Percentiles rank a stretch among this genome's conserved stretches.
phyloP scores from a whole-genome alignment of 2,113 vertebrate species.

The Odontophorus gujanensis region DNA sequence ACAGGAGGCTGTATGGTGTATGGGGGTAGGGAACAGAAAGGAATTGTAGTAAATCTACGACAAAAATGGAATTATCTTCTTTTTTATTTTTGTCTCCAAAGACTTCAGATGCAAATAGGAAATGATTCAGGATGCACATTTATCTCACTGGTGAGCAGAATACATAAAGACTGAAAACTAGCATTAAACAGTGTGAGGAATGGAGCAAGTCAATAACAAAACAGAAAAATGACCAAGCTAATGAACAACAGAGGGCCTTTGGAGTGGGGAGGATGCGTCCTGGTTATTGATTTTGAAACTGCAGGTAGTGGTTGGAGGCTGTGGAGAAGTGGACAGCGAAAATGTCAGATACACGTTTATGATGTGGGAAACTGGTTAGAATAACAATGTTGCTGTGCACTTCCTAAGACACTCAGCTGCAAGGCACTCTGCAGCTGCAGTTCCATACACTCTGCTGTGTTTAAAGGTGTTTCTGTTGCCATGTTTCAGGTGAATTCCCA shows the following conservation, averaged over 20 bases:
- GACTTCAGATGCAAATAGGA: not conserved
- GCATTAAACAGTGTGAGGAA: not conserved
- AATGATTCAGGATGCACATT: not conserved
- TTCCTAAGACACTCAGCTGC: not conserved
- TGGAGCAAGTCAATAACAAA: constrained; percentile 7
- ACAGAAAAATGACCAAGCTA: not conserved
- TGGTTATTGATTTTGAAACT: not conserved
- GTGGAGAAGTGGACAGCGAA: constrained; percentile 11
- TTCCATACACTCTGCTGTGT: not conserved
- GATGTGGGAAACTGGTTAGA: not conserved
- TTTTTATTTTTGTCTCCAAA: not conserved
- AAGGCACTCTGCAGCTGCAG: not conserved
- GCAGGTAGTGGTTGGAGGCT: not conserved
- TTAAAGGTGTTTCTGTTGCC: fast-evolving
- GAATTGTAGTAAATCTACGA: not conserved
- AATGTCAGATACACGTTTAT: constrained; percentile 15
- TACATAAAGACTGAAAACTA: not conserved
- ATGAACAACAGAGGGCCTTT: not conserved
- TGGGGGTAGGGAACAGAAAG: not conserved
- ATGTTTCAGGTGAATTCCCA: not conserved
- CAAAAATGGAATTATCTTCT: not conserved
- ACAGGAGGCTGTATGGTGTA: not conserved
- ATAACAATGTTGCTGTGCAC: not conserved
- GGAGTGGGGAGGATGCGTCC: not conserved
- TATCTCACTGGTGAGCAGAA: not conserved